A percentile compares a stretch with the other conserved stretches of the same genome.
Conservation (phyloP, 2,888 invertebrate species). For the Drymonia ruficornis region DNA sequence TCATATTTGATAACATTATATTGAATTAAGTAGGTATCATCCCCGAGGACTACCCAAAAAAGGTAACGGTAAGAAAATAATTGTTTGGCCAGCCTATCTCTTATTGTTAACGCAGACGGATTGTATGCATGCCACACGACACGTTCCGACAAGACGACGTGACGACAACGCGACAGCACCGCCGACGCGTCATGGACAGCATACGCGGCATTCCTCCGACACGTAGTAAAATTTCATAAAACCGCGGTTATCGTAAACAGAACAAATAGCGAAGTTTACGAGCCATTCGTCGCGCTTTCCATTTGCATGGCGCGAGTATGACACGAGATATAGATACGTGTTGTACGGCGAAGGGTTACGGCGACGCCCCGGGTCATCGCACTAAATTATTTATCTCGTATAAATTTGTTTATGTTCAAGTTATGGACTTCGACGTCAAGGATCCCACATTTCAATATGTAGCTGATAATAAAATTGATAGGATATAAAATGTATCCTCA, state of each 20-base stretch:
- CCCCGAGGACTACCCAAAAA: no score
- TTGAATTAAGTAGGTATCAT: no score
- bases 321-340: slow-evolving; percentile 50
- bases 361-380: slow-evolving; percentile 49
- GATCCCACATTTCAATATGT: slow-evolving; percentile 17
- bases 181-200: slow-evolving; percentile 36
- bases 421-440: slow-evolving; percentile 43
- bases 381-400: slow-evolving; percentile 49
- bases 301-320: slow-evolving; percentile 75
- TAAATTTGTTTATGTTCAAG: slow-evolving; percentile 48
- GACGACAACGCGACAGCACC: slow-evolving; percentile 29
- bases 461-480: not conserved
- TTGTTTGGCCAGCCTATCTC: no score
- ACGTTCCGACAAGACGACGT: slow-evolving; percentile 23
- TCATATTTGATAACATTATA: no score
- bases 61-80: no score
- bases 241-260: slow-evolving; percentile 80
- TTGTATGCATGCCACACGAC: slow-evolving; percentile 17
- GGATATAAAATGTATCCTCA: not conserved
- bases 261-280: slow-evolving; percentile 80
- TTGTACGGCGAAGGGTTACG: slow-evolving; percentile 46
- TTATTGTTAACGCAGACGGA: no score
- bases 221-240: slow-evolving; percentile 76
- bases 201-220: slow-evolving; percentile 57
- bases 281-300: slow-evolving; percentile 75